Base-by-base conservation (phyloP, 2,113 vertebrate genomes). In the Canis aureus region DNA sequence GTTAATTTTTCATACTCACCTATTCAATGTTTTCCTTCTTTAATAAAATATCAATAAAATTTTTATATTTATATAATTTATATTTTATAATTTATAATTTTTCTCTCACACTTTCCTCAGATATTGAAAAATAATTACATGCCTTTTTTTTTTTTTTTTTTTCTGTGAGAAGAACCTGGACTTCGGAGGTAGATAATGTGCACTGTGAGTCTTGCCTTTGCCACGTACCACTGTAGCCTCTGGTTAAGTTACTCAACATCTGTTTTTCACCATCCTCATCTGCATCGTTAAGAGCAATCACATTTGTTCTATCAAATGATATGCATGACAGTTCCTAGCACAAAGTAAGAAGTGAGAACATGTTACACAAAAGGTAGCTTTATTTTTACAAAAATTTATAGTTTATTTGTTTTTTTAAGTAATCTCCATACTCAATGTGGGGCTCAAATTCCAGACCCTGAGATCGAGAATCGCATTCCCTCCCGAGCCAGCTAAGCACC, bases 11-110 rank as follows among this genome's bases (percentile, higher is more conserved):
- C 6, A n/a, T 43, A 73, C 57, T 84, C 85, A 79, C 22, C 1
- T 53, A 27, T 25, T 79, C 49, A 43, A 6, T 59, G 29, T 57
- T 89, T 85, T 91, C 13, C 57, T 82, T 71, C 32, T 79, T 60
- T 91, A 83, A 38, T 79, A 88, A 79, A 76, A 35, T 51, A 19
- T 53, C 22, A 29, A n/a, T 35, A 78, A 62, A 51, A 3, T 81
- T 2, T 78, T 93, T 43, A 43, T 43, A 43, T 43, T 43, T 43
- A 43, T 43, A 43, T 93, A 91, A 86, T 15, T 93, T 83, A 27
- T 80, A 71, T 43, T 43, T 43, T 43, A 43, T 93, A 91, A 86
- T 15, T 93, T 83, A 27, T 80, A 71, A 49, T 79, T 91, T 91
- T 93, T 86, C 15, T 86, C 25, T 91, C 6, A 35, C 49, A 13